Evolutionary conservation across 2,888 invertebrate species (phyloP).

Genomic region (Callinectes sapidus): DNA sequence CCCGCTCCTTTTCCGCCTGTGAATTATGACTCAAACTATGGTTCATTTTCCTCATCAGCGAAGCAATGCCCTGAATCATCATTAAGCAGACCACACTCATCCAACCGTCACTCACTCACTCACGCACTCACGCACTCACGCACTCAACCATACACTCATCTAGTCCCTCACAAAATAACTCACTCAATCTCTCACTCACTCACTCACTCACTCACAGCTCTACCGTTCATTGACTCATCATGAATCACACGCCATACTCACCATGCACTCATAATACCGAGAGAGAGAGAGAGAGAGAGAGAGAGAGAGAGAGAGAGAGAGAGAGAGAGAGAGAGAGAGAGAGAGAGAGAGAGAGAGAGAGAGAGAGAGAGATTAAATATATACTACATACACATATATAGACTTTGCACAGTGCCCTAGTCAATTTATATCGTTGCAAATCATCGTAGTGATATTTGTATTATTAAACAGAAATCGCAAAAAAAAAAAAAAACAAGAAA

Average conservation of each 20-base stretch:
- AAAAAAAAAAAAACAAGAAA: not conserved
- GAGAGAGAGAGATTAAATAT: not conserved
- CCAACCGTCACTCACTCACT: not conserved
- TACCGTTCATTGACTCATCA: not conserved
- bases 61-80: not conserved
- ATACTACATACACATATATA: conserved; percentile 11
- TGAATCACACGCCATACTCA: too few species aligned
- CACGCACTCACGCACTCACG: not conserved
- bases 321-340: conserved; percentile 10
- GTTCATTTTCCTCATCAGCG: not conserved
- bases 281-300: not conserved
- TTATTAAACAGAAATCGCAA: not conserved
- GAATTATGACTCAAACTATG: not conserved
- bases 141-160: not conserved
- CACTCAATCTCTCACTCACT: not conserved
- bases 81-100: not conserved
- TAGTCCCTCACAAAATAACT: not conserved
- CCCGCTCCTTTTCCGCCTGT: not conserved
- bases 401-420: conserved; percentile 31
- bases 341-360: conserved; percentile 1
- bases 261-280: not conserved
- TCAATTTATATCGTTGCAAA: conserved; percentile 19
- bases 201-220: not conserved
- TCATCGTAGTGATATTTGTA: conserved; percentile 29
- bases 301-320: not conserved